phyloP scores from a whole-genome alignment of 2,888 invertebrate species.

The Cephus rjabovi region DNA sequence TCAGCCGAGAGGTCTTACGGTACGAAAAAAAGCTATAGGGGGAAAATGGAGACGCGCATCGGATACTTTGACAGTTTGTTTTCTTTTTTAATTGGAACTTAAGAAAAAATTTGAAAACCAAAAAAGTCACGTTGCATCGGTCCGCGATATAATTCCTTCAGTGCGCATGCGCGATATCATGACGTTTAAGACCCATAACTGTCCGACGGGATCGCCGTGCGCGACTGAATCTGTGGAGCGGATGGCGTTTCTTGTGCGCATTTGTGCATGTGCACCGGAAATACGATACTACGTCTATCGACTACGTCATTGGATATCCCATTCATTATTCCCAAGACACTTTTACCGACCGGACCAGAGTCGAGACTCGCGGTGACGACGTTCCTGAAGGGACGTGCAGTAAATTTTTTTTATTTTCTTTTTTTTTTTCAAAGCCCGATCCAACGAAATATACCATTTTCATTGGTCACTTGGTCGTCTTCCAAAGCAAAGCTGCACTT shows the following conservation, averaged over 20 bases:
- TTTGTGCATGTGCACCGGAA: slow-evolving; percentile 38
- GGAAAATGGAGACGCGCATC: not conserved
- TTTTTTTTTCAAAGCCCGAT: not conserved
- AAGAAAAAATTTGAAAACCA: too few species aligned
- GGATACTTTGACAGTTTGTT: not conserved
- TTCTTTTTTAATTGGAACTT: too few species aligned
- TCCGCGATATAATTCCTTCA: not conserved
- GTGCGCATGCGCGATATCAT: not conserved
- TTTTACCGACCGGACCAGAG: not conserved
- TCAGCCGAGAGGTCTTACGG: not conserved
- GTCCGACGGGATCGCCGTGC: not conserved
- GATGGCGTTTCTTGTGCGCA: slow-evolving; percentile 20
- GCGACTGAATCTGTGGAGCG: slow-evolving; percentile 5
- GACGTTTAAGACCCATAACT: not conserved
- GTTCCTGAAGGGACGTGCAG: not conserved
- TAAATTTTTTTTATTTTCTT: not conserved
- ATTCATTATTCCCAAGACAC: slow-evolving; percentile 39
- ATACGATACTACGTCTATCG: slow-evolving; percentile 45
- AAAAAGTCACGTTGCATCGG: not conserved
- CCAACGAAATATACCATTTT: not conserved
- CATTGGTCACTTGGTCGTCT: not conserved
- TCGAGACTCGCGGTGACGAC: not conserved
- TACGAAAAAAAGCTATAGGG: not conserved
- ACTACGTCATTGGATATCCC: slow-evolving; percentile 47
- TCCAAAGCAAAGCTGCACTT: not conserved